These are phyloP conservation scores for Ooceraea biroi DNA, from an alignment of 1,140 invertebrate species.

Conservation along the genomic window DNA sequence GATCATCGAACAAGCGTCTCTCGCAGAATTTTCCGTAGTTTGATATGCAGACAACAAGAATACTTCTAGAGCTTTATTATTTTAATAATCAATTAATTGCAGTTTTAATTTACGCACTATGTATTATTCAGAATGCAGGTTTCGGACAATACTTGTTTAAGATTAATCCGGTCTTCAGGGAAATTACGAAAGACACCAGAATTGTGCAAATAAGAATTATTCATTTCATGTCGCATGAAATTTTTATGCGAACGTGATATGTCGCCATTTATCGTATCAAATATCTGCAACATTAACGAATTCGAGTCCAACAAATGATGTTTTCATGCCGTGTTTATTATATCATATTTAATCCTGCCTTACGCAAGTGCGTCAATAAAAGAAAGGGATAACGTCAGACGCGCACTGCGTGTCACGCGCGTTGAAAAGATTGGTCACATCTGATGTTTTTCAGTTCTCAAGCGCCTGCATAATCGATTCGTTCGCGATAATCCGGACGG, in stretches of 20 bases:
- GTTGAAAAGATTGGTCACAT: not conserved
- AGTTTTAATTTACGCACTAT: not conserved
- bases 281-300: not conserved
- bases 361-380: not conserved
- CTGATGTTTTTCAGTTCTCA: conserved; percentile 4
- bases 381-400: not conserved
- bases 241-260: not conserved
- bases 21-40: too few species aligned
- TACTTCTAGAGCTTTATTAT: too few species aligned
- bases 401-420: too few species aligned
- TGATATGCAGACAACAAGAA: too few species aligned
- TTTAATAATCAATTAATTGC: too few species aligned
- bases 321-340: not conserved
- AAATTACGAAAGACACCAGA: not conserved
- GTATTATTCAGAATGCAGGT: not conserved
- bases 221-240: not conserved
- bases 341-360: not conserved
- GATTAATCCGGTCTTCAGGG: not conserved
- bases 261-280: not conserved
- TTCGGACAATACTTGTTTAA: not conserved
- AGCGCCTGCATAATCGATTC: conserved; percentile 41
- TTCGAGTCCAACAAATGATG: not conserved
- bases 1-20: not conserved
- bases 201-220: not conserved
- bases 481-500: conserved; percentile 60